These are phyloP conservation scores for Trypoxylon attenuatum DNA, from an alignment of 2,888 invertebrate genomes.

Conservation along the genomic window DNA sequence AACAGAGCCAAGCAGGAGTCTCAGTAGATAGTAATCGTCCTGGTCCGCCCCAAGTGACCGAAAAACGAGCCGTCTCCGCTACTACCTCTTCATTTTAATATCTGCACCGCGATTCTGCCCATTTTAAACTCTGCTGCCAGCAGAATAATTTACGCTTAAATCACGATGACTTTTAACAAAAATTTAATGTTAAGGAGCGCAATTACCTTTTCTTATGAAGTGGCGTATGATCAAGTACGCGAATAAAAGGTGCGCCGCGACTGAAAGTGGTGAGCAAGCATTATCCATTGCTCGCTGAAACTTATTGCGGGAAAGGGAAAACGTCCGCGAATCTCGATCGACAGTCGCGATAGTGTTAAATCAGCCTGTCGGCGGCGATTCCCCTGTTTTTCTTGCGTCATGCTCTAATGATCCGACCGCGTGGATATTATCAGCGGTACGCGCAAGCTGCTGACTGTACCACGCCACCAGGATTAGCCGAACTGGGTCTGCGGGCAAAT, in stretches of 20 bases:
- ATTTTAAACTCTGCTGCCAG: too few relatives aligned
- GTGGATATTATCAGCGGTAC: too few relatives aligned
- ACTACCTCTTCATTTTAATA: too few relatives aligned
- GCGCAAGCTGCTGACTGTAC: conserved; percentile 1
- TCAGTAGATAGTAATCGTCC: too few relatives aligned
- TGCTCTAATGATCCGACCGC: conserved; percentile 15
- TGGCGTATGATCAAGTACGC: not conserved
- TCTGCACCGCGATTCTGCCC: too few relatives aligned
- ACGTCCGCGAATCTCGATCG: not conserved
- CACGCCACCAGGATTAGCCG: conserved; percentile 21
- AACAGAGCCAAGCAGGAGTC: too few relatives aligned
- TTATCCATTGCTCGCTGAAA: not conserved
- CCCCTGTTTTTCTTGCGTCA: not conserved
- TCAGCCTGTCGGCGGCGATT: not conserved
- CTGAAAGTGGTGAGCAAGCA: not conserved
- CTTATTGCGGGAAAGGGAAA: not conserved
- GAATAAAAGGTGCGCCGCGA: not conserved
- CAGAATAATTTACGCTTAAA: too few relatives aligned
- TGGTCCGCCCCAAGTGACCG: too few relatives aligned
- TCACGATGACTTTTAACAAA: too few relatives aligned
- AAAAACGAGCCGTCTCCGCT: too few relatives aligned
- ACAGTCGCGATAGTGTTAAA: not conserved
- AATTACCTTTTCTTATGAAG: too few relatives aligned
- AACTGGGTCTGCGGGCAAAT: conserved; percentile 45
- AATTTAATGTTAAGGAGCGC: too few relatives aligned